Evolutionary conservation across 2,888 invertebrate species (phyloP).

Genomic region (Orchesellides sinensis): DNA sequence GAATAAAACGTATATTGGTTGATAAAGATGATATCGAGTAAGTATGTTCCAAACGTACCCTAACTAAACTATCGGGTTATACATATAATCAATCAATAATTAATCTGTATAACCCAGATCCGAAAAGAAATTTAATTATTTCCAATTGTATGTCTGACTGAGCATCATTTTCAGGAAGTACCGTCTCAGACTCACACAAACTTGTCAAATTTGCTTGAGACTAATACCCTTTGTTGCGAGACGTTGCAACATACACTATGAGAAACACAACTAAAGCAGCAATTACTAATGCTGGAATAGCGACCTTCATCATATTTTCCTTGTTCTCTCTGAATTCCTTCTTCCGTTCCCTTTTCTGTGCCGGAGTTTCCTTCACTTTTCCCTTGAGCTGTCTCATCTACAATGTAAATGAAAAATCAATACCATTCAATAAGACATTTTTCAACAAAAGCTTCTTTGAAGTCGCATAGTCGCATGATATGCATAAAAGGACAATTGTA

Average conservation of each 20-base stretch:
- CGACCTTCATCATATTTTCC: constrained; percentile 87
- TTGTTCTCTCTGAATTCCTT: constrained; percentile 89
- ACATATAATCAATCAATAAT: no score
- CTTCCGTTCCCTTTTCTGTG: constrained; percentile 90
- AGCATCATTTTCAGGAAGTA: no score
- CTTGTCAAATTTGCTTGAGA: no score
- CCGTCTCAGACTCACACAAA: no score
- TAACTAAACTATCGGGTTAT: no score
- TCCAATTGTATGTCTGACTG: no score
- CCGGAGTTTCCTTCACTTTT: constrained; percentile 86
- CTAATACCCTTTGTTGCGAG: no score
- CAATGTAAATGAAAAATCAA: not conserved
- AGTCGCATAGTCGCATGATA: not conserved
- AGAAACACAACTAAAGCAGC: constrained; percentile 86
- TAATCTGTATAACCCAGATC: no score
- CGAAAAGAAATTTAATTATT: no score
- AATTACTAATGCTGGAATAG: constrained; percentile 82
- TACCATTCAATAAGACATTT: not conserved
- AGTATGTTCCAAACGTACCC: no score
- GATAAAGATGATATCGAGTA: no score
- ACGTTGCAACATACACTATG: constrained; percentile 70
- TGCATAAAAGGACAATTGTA: not conserved
- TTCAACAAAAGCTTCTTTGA: not conserved
- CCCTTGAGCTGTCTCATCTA: constrained; percentile 89
- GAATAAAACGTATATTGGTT: no score